A percentile compares a stretch with the other conserved stretches of the same genome.
These are phyloP conservation scores for Portunus trituberculatus DNA, from an alignment of 1,140 invertebrate species.

Conservation along the genomic window DNA sequence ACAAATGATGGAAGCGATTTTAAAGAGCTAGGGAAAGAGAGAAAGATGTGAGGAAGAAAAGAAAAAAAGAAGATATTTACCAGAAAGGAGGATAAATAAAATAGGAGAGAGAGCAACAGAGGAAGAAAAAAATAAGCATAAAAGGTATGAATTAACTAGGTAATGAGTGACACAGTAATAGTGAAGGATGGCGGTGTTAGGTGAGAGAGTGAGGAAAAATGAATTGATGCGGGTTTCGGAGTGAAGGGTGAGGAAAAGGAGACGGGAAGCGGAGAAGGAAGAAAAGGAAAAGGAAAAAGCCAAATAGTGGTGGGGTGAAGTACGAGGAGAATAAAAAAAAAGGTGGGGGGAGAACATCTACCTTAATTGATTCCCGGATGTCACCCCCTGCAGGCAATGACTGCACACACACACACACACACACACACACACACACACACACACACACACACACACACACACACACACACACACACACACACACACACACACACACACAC, in stretches of 20 bases:
- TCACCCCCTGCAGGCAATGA: too few species aligned
- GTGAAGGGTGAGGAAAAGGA: neutral
- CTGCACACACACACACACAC: too few species aligned
- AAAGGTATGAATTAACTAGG: neutral
- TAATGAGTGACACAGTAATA: neutral
- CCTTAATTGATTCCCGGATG: neutral
- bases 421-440: too few species aligned
- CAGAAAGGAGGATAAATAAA: neutral
- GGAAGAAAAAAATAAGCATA: neutral
- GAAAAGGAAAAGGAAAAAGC: neutral
- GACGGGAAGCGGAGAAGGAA: neutral
- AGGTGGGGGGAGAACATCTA: neutral
- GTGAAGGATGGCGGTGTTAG: neutral
- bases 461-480: too few species aligned
- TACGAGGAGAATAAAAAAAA: too few species aligned
- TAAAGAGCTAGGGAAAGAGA: neutral
- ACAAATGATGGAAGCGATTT: too few species aligned
- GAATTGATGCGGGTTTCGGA: neutral
- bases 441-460: too few species aligned
- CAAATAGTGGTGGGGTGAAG: neutral
- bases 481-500: too few species aligned
- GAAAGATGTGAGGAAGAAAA: neutral
- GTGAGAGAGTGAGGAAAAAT: neutral
- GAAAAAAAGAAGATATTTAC: neutral
- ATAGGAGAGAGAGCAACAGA: neutral